Evolutionary conservation across 2,888 invertebrate genomes (phyloP).

Genomic region (Galeruca laticollis): DNA sequence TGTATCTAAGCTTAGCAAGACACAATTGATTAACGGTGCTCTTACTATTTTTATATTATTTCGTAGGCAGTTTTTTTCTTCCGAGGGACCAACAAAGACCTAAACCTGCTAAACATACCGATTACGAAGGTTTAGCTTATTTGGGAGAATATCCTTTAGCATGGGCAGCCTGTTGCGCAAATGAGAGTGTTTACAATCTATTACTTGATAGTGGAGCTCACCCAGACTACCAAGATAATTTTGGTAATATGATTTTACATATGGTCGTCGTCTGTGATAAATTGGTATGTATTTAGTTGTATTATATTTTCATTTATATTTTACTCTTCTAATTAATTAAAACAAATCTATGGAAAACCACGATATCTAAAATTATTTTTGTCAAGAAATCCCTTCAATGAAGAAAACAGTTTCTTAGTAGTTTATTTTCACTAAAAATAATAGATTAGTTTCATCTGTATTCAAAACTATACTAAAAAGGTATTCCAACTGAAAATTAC

Average conservation of each 20-base stretch:
- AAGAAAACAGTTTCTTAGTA: no score
- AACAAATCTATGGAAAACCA: not conserved
- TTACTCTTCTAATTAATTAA: not conserved
- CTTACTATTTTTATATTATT: not conserved
- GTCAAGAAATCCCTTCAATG: no score
- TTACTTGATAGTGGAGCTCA: slow-evolving; percentile 92
- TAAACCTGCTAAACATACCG: slow-evolving; percentile 83
- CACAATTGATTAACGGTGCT: no score
- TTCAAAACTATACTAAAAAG: no score
- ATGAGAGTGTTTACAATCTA: slow-evolving; percentile 96
- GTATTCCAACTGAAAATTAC: no score
- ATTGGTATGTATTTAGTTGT: slow-evolving; percentile 74
- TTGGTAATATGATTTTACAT: slow-evolving; percentile 99
- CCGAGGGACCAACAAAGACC: slow-evolving; percentile 93
- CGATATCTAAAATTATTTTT: no score
- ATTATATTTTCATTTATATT: not conserved
- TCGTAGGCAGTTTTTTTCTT: slow-evolving; percentile 87
- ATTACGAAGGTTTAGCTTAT: slow-evolving; percentile 97
- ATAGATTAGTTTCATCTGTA: no score
- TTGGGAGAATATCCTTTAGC: slow-evolving; percentile 97
- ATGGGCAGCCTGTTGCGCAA: slow-evolving; percentile 97
- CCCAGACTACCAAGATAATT: slow-evolving; percentile 95
- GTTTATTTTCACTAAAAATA: no score
- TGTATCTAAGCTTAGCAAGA: no score
- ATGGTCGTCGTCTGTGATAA: slow-evolving; percentile 99